phyloP scores from a whole-genome alignment of 2,888 invertebrate species.

The Latrodectus elegans region DNA sequence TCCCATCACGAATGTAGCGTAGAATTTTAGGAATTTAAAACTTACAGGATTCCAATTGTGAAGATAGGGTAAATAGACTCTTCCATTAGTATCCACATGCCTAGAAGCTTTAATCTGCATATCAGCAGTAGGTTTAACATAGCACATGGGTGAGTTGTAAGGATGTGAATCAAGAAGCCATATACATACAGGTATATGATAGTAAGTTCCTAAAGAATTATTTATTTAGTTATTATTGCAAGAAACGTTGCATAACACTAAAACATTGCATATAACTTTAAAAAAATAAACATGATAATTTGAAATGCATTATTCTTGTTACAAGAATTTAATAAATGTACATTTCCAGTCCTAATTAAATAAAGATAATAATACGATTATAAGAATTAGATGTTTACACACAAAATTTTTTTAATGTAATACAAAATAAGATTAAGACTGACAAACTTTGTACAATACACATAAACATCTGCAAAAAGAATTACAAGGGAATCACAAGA shows the following conservation, averaged over 20 bases:
- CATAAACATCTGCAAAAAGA: no score
- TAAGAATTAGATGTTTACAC: no score
- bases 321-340: no score
- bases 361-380: no score
- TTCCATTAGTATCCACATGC: slow-evolving; percentile 95
- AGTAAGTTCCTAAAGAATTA: slow-evolving; percentile 80
- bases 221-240: background rate
- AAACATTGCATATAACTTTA: background rate
- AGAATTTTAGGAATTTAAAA: background rate
- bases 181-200: slow-evolving; percentile 97
- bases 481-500: no score
- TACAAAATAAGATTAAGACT: no score
- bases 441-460: no score
- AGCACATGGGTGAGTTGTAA: slow-evolving; percentile 91
- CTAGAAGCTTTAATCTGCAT: slow-evolving; percentile 97
- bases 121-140: slow-evolving; percentile 92
- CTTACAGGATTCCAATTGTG: slow-evolving; percentile 86
- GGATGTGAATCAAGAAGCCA: slow-evolving; percentile 99
- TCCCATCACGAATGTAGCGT: no score
- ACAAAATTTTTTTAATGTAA: no score
- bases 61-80: slow-evolving; percentile 95
- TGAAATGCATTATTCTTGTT: no score
- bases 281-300: no score
- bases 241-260: background rate
- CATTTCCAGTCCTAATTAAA: no score